Base-by-base conservation (phyloP, 2,113 vertebrate genomes). In the Paramormyrops kingsleyae region DNA sequence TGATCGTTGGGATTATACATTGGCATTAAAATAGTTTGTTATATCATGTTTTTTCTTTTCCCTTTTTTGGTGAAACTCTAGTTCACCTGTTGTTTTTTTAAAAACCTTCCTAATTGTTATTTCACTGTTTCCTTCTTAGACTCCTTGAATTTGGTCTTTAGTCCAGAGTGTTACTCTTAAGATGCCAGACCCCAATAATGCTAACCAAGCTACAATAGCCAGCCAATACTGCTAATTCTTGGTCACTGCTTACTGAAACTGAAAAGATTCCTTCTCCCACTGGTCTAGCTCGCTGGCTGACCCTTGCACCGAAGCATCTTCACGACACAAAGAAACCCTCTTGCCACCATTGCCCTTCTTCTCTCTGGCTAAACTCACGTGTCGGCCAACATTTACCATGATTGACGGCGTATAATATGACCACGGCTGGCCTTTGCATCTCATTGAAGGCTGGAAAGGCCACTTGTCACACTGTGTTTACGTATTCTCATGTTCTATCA, bases 101-200 rank as follows among this genome's bases (percentile, higher is more conserved):
- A 90, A 87, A 87, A 62, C 35, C 50, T 70, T 70, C 10, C 47
- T 59, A 91, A 89, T 21, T 74, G 46, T 90, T 88, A 88, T 90
- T 77, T 88, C n/a, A 50, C 80, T 88, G 87, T 90, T 90, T 91
- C 90, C 93, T 91, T 92, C 53, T 88, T 92, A 89, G 89, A 90
- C 88, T 90, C 2, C 56, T n/a, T n/a, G 2, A 62, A 62, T 62
- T 9, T 85, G 91, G 85, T 92, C 87, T 91, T 90, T 88, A 89
- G 59, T 62, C 77, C 91, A 80, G 66, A 90, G 70, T 90, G 49
- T 80, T 52, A 77, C 49, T 93, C 74, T 49, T 62, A 46, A 83
- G 88, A 88, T 90, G 35, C n/a, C 21, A 12, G 1, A 31, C 3
- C 70, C 5, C 1, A 15, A 31, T 12, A 13, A 12, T 46, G 83